phyloP scores from a whole-genome alignment of 2,113 vertebrate species.

The Sminthopsis crassicaudata region DNA sequence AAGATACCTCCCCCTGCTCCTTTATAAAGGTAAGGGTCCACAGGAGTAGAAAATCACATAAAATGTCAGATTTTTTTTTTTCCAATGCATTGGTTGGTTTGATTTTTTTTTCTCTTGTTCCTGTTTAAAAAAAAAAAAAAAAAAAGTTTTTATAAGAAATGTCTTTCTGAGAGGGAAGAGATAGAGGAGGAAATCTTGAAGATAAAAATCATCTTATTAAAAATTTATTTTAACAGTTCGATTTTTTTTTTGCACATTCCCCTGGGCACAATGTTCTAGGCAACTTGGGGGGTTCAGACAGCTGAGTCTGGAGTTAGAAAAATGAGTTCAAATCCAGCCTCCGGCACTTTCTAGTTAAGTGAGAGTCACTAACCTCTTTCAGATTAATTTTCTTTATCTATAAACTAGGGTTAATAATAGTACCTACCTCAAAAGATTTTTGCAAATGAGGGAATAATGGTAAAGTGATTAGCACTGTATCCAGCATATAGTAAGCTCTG shows the following conservation, averaged over 20 bases:
- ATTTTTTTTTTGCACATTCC: background rate
- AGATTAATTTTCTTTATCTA: background rate
- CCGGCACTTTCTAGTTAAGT: background rate
- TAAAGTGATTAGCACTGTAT: background rate
- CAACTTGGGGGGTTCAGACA: background rate
- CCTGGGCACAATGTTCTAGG: background rate
- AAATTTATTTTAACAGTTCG: background rate
- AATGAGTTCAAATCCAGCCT: background rate
- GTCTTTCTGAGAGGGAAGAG: background rate
- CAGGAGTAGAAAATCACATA: background rate
- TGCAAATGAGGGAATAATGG: background rate
- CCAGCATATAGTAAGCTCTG: background rate
- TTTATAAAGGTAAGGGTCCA: background rate
- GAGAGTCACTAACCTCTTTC: background rate
- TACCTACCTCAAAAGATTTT: background rate
- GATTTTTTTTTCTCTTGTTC: background rate
- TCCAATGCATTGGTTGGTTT: background rate
- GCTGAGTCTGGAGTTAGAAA: background rate
- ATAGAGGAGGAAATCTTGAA: background rate
- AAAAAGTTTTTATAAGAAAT: background rate
- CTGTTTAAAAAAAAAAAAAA: background rate
- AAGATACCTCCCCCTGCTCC: background rate
- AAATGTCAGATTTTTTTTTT: background rate
- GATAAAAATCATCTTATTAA: background rate
- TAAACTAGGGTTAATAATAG: background rate